A percentile compares a stretch with the other conserved stretches of the same genome.
These are phyloP conservation scores for Protosalanx chinensis DNA, from an alignment of 2,797 vertebrate species.

Conservation along the genomic window DNA sequence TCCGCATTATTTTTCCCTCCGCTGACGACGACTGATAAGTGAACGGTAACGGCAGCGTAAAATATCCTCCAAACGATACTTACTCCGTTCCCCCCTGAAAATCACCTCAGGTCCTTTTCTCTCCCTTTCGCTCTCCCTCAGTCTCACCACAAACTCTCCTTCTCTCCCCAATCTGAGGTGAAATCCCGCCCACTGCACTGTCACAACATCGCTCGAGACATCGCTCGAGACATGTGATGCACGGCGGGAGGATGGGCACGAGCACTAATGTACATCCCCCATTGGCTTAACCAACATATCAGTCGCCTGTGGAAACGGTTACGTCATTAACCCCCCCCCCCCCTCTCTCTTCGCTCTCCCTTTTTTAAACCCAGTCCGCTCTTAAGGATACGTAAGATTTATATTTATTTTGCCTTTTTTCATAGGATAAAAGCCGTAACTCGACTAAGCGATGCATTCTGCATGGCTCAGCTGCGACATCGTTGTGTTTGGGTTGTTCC, in stretches of 20 bases:
- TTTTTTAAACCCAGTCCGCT: conserved; percentile 48
- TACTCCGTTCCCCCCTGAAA: conserved; percentile 70
- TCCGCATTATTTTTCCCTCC: not conserved
- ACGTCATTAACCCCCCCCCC: conserved; percentile 65
- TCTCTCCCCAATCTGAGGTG: conserved; percentile 68
- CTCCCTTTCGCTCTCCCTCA: conserved; percentile 68
- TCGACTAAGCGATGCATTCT: conserved; percentile 16
- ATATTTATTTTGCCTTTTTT: conserved; percentile 43
- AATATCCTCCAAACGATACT: conserved; percentile 56
- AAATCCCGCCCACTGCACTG: conserved; percentile 72
- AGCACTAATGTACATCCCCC: conserved; percentile 63
- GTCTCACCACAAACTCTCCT: conserved; percentile 69
- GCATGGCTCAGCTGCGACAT: conserved; percentile 18
- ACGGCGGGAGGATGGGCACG: conserved; percentile 68
- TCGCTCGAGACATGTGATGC: conserved; percentile 71
- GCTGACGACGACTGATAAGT: not conserved
- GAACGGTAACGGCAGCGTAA: not conserved
- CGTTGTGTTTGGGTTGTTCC: conserved; percentile 26
- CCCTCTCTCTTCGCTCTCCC: conserved; percentile 41
- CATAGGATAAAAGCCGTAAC: conserved; percentile 48
- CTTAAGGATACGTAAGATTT: conserved; percentile 58
- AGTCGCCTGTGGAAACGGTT: conserved; percentile 77
- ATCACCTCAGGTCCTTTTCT: conserved; percentile 65
- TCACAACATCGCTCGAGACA: conserved; percentile 69
- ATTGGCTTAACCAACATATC: conserved; percentile 73